Base-by-base conservation (phyloP, 2,113 vertebrate species). In the Eclectus roratus region DNA sequence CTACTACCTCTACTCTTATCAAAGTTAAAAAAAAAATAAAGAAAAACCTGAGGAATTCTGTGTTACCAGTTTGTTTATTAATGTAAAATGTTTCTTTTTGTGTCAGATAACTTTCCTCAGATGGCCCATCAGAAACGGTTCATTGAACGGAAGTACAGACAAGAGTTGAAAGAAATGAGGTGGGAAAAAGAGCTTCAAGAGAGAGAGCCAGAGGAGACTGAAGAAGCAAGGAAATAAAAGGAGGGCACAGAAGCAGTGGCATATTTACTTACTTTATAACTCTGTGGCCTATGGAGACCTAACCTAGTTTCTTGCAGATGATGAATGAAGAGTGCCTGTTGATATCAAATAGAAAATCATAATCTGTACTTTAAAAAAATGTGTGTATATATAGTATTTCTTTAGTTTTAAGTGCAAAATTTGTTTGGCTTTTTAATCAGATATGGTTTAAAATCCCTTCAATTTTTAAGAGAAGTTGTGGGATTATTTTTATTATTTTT, bases 61-160 rank as follows among this genome's bases (percentile, higher is more conserved):
- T 91, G 53, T 87, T 93, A 44, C 47, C 64, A 52, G 79, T 91
- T 94, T 93, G 92, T 97, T 97, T 98, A 97, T 96, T 97, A 98
- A 97, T 96, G 61, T 97, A 91, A 98, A 97, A 97, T 97, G 79
- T 98, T 95, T 98, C 82, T 98, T 80, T 72, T 97, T 95, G 93
- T 97, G 89, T 94, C 98, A 99, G 99, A 99, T 99, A 99, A 99
- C 98, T 99, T 99, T 97, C 99, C 99, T 96, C 99, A 99, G 99
- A 99, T 99, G 99, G 99, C 99, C 97, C 99, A 99, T 99, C 99
- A 99, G 99, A 99, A 99, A 97, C 99, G 99, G 96, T 99, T 99
- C 99, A 99, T 99, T 97, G 99, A 99, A 98, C 98, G 99, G 96
- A 99, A 99, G 95, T 99, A 99, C 98, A 97, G 99, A 84, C 99